A percentile compares a stretch with the other conserved stretches of the same genome.
phyloP scores from a whole-genome alignment of 2,888 invertebrate species.

The Dasypolia templi region DNA sequence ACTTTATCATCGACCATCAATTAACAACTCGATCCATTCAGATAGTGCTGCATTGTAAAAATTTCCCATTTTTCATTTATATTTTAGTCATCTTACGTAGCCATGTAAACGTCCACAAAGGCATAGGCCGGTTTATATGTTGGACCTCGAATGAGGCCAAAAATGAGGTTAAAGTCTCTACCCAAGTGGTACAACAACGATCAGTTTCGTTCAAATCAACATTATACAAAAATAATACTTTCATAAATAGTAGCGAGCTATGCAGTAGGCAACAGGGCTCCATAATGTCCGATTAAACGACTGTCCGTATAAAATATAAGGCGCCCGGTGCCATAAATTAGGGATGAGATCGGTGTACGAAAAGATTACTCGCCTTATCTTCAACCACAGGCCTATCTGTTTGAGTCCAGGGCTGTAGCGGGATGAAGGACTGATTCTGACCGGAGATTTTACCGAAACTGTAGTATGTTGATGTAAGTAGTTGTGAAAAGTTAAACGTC shows the following conservation, averaged over 20 bases:
- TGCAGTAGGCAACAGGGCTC: conserved; percentile 28
- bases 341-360: conserved; percentile 70
- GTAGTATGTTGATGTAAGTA: conserved; percentile 18
- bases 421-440: conserved; percentile 22
- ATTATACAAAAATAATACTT: conserved; percentile 22
- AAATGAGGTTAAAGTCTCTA: not conserved
- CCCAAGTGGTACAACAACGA: not conserved
- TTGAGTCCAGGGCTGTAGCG: conserved; percentile 4
- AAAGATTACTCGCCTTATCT: conserved; percentile 70
- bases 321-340: conserved; percentile 73
- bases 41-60: not conserved
- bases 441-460: conserved; percentile 15
- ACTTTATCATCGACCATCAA: not conserved
- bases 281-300: conserved; percentile 61
- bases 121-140: not conserved
- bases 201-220: not conserved
- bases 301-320: conserved; percentile 68
- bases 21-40: not conserved
- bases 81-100: not conserved
- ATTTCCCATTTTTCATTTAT: not conserved
- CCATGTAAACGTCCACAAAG: not conserved
- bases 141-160: too few species aligned
- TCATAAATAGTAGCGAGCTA: conserved; percentile 42
- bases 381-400: conserved; percentile 66
- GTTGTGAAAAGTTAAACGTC: conserved; percentile 4